phyloP scores from a whole-genome alignment of 1,140 invertebrate species.

The Coboldia fuscipes region DNA sequence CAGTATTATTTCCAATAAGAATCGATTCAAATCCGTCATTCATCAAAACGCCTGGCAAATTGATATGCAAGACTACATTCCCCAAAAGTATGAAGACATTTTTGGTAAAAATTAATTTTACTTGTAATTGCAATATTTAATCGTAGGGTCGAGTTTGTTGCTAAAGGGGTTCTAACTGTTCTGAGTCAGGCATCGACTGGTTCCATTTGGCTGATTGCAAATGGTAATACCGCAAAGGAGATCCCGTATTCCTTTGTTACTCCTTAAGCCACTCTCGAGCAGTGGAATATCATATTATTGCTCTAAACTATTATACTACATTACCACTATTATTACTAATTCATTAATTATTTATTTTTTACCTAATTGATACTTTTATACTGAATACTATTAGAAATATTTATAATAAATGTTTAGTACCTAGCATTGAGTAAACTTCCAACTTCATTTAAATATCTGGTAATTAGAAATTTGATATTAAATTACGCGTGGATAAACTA shows the following conservation, averaged over 20 bases:
- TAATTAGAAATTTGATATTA: no score
- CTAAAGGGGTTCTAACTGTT: constrained; percentile 27
- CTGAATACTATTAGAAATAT: no score
- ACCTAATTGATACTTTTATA: no score
- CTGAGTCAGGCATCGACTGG: constrained; percentile 29
- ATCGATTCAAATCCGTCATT: constrained; percentile 25
- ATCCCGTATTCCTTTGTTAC: constrained; percentile 3
- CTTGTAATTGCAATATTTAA: constrained; percentile 3
- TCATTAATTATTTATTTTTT: no score
- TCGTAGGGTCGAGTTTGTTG: constrained; percentile 29
- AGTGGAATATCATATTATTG: no score
- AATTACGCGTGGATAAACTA: no score
- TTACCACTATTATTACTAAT: no score
- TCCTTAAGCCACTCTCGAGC: no score
- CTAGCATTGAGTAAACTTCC: no score
- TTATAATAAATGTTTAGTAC: no score
- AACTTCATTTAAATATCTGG: no score
- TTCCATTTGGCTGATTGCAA: constrained; percentile 33
- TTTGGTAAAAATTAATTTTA: neutral
- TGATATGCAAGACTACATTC: constrained; percentile 23
- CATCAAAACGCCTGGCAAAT: constrained; percentile 32
- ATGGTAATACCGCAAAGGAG: constrained; percentile 27
- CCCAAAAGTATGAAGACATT: constrained; percentile 23
- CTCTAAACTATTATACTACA: no score
- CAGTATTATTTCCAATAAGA: constrained; percentile 8